These are phyloP conservation scores for Sciurus carolinensis DNA, from an alignment of 2,797 vertebrate genomes.

Conservation along the genomic window DNA sequence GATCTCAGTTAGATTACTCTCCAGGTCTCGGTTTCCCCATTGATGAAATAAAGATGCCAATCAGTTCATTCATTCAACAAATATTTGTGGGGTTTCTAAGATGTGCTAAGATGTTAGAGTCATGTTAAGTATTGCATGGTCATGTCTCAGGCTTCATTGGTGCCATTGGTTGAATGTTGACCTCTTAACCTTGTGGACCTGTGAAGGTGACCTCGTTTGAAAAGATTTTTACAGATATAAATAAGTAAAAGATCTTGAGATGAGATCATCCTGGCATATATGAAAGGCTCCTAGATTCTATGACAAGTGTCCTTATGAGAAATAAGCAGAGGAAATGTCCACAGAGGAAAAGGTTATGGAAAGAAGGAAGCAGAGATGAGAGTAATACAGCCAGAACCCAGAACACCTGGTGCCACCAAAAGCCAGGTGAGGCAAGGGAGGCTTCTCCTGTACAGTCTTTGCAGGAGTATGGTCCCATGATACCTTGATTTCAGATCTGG, in stretches of 20 bases:
- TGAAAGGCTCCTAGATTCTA: neutral
- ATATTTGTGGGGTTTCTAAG: neutral
- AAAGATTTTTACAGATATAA: neutral
- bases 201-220: neutral
- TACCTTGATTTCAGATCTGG: neutral
- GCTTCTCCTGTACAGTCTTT: neutral
- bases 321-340: neutral
- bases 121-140: neutral
- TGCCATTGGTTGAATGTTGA: neutral
- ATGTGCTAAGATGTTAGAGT: neutral
- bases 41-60: neutral
- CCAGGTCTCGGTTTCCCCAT: neutral
- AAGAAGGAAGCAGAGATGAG: neutral
- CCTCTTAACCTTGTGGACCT: neutral
- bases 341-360: neutral
- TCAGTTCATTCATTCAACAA: slow-evolving; percentile 9
- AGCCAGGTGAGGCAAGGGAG: neutral
- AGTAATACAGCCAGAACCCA: neutral
- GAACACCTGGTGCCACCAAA: neutral
- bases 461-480: neutral
- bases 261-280: neutral
- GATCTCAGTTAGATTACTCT: neutral
- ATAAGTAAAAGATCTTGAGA: neutral
- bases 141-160: neutral
- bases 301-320: neutral